phyloP scores from a whole-genome alignment of 2,797 vertebrate species.

The Rhinella marina region DNA sequence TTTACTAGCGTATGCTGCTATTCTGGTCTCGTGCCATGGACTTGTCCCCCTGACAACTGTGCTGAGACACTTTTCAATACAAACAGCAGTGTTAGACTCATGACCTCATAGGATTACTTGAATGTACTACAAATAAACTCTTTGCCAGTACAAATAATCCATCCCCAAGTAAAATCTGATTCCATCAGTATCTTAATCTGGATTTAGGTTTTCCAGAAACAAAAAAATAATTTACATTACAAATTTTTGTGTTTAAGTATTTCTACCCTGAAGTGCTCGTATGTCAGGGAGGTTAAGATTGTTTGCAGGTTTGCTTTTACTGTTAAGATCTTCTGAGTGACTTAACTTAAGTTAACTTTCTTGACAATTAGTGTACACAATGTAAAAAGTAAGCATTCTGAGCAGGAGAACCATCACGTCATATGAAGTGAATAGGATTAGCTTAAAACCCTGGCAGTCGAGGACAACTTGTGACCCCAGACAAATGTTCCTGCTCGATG shows the following conservation, averaged over 20 bases:
- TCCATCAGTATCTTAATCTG: constrained; percentile 48
- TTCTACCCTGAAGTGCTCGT: constrained; percentile 19
- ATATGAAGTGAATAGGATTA: too few species aligned
- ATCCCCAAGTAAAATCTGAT: constrained; percentile 34
- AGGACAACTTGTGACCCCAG: not conserved
- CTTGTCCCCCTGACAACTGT: constrained; percentile 10
- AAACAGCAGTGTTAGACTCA: constrained; percentile 43
- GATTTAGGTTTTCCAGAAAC: constrained; percentile 42
- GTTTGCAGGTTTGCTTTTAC: constrained; percentile 36
- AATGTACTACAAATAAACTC: constrained; percentile 40
- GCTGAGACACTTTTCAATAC: constrained; percentile 1
- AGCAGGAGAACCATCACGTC: not conserved
- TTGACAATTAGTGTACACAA: constrained; percentile 9
- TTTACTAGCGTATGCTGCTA: constrained; percentile 24
- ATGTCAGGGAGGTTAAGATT: constrained; percentile 43
- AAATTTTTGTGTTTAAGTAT: constrained; percentile 39
- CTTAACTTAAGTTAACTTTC: constrained; percentile 28
- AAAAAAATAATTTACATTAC: constrained; percentile 41
- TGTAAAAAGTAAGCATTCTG: not conserved
- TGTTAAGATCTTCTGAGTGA: constrained; percentile 32
- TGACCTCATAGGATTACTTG: constrained; percentile 42
- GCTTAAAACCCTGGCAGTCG: not conserved
- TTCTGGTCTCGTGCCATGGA: constrained; percentile 37
- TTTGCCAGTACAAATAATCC: constrained; percentile 51
- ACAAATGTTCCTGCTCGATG: not conserved